Evolutionary conservation across 2,797 vertebrate genomes (phyloP), one percentile per base, ranked within the genome.

Genomic region (Phyllotis vaccarum): DNA sequence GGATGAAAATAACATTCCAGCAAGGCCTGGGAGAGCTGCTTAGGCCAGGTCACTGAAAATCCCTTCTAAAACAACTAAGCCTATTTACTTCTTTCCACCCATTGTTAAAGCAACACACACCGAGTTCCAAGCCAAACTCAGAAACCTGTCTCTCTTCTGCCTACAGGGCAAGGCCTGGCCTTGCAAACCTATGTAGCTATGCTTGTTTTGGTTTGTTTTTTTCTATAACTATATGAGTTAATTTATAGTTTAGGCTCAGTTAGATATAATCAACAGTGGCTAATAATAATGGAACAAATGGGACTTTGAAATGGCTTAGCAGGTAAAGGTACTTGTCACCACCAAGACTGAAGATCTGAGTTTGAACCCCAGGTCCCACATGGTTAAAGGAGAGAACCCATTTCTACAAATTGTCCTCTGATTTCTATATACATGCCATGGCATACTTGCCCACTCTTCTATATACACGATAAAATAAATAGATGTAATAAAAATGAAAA

Each of bases 61-160:
- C 93, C 86, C 60, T 89, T 64, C 86, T 83, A 74, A 95, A 49
- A 27, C 88, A 24, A 13, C 76, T 83, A 92, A 87, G 56, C 56
- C 86, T 85, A 1, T 83, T 97, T 79, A 34, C 62, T 76, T 87
- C 31, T 75, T 54, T 49, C 46, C 3, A 11, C 31, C n/a, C 56
- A 12, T 22, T n/a, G 66, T 52, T 88, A 76, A 79, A 76, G 34
- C 52, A 27, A 56, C 70, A 72, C 52, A 27, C 19, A 0, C 43
- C 22, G 83, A 80, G n/a, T 78, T 96, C 87, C 75, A 75, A 52
- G 70, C 74, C 83, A 91, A 52, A 66, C 1, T 31, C 34, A 60
- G 54, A 78, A 34, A 9, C 29, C 72, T 12, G 75, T 6, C 13
- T 14, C 68, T 31, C 64, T 64, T 9, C 56, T 43, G 43, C 43